A percentile compares a stretch with the other conserved stretches of the same genome.
These are phyloP conservation scores for Drosophila micromelanica DNA, from an alignment of 1,140 invertebrate genomes.

Conservation along the genomic window DNA sequence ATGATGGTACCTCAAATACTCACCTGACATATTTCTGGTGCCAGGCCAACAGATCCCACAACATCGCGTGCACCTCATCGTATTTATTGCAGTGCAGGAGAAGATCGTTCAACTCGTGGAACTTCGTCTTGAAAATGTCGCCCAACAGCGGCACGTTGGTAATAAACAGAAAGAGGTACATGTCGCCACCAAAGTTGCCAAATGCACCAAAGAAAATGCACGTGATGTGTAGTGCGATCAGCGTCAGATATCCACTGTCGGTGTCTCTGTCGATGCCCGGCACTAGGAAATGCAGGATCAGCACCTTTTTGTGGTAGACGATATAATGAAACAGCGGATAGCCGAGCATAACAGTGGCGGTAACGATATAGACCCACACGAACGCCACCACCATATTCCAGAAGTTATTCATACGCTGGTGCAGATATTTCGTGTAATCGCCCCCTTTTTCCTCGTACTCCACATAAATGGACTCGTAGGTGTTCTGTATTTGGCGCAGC, in stretches of 20 bases:
- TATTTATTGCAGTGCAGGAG: not conserved
- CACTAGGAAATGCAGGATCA: conserved; percentile 64
- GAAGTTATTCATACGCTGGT: conserved; percentile 43
- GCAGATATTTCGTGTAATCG: conserved; percentile 41
- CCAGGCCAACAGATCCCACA: conserved; percentile 54
- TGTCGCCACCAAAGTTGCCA: conserved; percentile 68
- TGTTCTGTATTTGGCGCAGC: conserved; percentile 35
- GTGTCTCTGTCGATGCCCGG: conserved; percentile 47
- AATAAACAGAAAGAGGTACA: conserved; percentile 65
- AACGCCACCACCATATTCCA: conserved; percentile 45
- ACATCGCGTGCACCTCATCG: conserved; percentile 1
- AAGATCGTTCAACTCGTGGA: conserved; percentile 53
- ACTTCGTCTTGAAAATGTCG: conserved; percentile 54
- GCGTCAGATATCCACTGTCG: conserved; percentile 46
- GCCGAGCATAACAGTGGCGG: conserved; percentile 4
- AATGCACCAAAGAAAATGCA: conserved; percentile 47
- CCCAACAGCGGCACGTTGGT: conserved; percentile 58
- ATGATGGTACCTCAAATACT: not conserved
- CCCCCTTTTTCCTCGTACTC: conserved; percentile 51
- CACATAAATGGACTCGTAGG: conserved; percentile 50
- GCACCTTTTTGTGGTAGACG: conserved; percentile 30
- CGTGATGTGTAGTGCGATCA: conserved; percentile 32
- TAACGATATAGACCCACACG: conserved; percentile 11
- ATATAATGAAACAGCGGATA: conserved; percentile 45
- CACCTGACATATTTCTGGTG: conserved; percentile 58